phyloP scores from a whole-genome alignment of 1,140 invertebrate species.

The Drosophila sp. region DNA sequence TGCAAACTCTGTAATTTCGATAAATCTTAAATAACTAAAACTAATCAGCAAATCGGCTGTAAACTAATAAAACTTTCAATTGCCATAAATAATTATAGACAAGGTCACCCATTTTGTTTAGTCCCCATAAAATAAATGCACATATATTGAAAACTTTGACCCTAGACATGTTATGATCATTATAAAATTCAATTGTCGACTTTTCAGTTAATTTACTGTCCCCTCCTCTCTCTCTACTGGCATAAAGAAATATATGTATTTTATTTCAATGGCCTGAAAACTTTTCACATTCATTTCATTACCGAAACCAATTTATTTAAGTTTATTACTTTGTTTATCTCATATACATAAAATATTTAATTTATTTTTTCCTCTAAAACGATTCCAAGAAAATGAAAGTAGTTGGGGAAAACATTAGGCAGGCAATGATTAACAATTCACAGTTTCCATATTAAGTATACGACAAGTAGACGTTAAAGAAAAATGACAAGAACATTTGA shows the following conservation, averaged over 20 bases:
- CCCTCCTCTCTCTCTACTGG: conserved; percentile 9
- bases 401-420: background rate
- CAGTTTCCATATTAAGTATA: conserved; percentile 35
- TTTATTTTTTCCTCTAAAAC: conserved; percentile 16
- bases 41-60: too few species aligned
- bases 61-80: too few species aligned
- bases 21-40: too few species aligned
- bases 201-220: conserved; percentile 11
- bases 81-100: too few species aligned
- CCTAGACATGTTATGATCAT: background rate
- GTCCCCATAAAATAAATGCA: too few species aligned
- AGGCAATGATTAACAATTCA: conserved; percentile 45
- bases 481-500: conserved; percentile 34
- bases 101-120: too few species aligned
- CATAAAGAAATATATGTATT: conserved; percentile 40
- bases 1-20: too few species aligned
- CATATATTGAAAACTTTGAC: background rate
- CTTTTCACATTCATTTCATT: conserved; percentile 54
- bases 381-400: conserved; percentile 20
- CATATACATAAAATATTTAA: conserved; percentile 26
- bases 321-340: conserved; percentile 66
- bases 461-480: conserved; percentile 25
- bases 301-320: conserved; percentile 51
- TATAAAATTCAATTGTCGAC: background rate
- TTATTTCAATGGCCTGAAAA: conserved; percentile 31